These are phyloP conservation scores for Matsumyia berberina DNA, from an alignment of 2,888 invertebrate species.

Conservation along the genomic window DNA sequence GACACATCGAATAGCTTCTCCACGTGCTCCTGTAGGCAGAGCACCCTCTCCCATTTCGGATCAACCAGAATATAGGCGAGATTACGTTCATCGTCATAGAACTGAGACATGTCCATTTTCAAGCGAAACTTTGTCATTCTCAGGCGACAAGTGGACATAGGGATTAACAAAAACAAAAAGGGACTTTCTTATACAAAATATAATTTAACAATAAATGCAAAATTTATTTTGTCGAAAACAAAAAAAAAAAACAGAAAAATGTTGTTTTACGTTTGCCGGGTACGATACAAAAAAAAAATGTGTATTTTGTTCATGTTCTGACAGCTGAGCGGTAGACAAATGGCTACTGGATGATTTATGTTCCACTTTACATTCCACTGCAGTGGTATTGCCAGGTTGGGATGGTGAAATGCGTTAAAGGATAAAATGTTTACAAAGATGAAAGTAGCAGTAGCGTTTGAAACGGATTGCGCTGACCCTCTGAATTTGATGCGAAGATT, in stretches of 20 bases:
- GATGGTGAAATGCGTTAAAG: background rate
- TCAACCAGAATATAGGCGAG: conserved; percentile 78
- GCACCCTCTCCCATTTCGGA: conserved; percentile 77
- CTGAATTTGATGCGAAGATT: no score
- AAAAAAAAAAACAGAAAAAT: background rate
- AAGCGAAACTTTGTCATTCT: conserved; percentile 77
- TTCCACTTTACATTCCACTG: background rate
- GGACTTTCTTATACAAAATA: background rate
- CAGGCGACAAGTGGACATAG: background rate
- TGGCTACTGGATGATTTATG: background rate
- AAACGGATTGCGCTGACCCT: no score
- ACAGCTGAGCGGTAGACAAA: background rate
- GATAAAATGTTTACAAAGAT: background rate
- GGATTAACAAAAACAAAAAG: background rate
- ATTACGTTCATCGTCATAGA: conserved; percentile 78
- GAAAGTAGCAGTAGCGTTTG: no score
- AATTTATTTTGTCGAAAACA: background rate
- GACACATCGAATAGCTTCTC: conserved; percentile 78
- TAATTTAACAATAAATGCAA: conserved; percentile 5
- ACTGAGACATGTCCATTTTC: conserved; percentile 78
- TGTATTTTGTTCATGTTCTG: background rate
- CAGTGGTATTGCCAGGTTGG: background rate
- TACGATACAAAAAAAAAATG: background rate
- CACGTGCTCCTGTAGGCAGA: conserved; percentile 79
- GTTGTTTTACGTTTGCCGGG: background rate